Conservation (phyloP, 1,140 invertebrate species). For the Helicoverpa armigera region DNA sequence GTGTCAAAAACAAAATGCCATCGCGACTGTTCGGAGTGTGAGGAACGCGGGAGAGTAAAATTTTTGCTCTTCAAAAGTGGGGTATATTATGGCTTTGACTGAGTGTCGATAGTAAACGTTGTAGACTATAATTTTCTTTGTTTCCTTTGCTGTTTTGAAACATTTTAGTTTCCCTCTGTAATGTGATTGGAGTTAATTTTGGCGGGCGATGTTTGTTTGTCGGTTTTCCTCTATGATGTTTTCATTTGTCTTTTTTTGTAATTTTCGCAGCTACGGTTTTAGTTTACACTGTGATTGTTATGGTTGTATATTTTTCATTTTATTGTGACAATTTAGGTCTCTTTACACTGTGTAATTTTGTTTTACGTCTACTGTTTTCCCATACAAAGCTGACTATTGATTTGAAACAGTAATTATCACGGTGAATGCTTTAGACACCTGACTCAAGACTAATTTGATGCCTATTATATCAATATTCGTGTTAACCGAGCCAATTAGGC, state of each 20-base stretch:
- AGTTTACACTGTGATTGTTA: not conserved
- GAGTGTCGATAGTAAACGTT: slow-evolving; percentile 72
- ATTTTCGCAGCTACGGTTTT: not conserved
- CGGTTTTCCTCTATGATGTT: not conserved
- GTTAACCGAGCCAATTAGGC: not conserved
- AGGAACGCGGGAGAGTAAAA: not conserved
- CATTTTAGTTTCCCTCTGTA: slow-evolving; percentile 39
- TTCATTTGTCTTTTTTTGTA: not conserved
- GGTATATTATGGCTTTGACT: slow-evolving; percentile 73
- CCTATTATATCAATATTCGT: not conserved
- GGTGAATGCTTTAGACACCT: not conserved
- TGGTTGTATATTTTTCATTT: not conserved
- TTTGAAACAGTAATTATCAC: not conserved
- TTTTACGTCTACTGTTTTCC: not conserved
- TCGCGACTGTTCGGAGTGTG: slow-evolving; percentile 62
- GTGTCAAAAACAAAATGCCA: slow-evolving; percentile 85
- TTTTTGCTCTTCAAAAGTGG: slow-evolving; percentile 61
- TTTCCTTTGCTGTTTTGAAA: slow-evolving; percentile 57
- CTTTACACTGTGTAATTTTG: not conserved
- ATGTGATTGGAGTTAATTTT: slow-evolving; percentile 36
- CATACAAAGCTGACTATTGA: not conserved
- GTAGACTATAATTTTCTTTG: slow-evolving; percentile 80
- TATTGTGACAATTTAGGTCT: not conserved
- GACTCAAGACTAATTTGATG: not conserved
- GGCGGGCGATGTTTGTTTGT: slow-evolving; percentile 1